These are phyloP conservation scores for Syrmaticus mikado DNA, from an alignment of 2,113 vertebrate genomes.

Conservation along the genomic window DNA sequence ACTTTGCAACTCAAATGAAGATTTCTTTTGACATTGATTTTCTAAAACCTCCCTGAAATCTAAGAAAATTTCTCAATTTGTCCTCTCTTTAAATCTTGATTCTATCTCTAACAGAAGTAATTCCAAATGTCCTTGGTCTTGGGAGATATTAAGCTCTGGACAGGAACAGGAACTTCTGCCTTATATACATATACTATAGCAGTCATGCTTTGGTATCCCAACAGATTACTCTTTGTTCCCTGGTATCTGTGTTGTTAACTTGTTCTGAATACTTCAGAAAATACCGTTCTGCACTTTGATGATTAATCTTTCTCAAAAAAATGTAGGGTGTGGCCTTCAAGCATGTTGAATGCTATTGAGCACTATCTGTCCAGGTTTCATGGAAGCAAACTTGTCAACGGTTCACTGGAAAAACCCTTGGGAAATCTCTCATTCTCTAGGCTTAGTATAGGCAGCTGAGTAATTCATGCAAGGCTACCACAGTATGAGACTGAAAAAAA, in stretches of 20 bases:
- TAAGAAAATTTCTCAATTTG: not conserved
- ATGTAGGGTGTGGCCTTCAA: not conserved
- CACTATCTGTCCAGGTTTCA: not conserved
- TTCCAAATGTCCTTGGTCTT: not conserved
- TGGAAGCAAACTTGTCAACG: not conserved
- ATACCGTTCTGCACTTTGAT: not conserved
- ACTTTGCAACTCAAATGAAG: not conserved
- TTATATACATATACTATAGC: fast-evolving
- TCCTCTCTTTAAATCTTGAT: not conserved
- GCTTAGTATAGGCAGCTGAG: not conserved
- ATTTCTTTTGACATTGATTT: not conserved
- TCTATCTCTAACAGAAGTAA: fast-evolving
- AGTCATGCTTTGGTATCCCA: not conserved
- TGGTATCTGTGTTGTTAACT: not conserved
- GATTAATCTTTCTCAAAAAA: not conserved
- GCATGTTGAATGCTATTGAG: not conserved
- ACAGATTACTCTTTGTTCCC: not conserved
- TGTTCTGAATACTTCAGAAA: not conserved
- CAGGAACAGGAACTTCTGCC: not conserved
- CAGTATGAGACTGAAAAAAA: not conserved
- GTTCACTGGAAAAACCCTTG: not conserved
- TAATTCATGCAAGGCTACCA: not conserved
- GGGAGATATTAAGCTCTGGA: not conserved
- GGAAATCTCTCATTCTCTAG: not conserved
- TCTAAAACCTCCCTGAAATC: not conserved